Percentiles rank a stretch among this genome's conserved stretches.
These are phyloP conservation scores for Gryon sp. DNA, from an alignment of 1,140 invertebrate species.

Conservation along the genomic window DNA sequence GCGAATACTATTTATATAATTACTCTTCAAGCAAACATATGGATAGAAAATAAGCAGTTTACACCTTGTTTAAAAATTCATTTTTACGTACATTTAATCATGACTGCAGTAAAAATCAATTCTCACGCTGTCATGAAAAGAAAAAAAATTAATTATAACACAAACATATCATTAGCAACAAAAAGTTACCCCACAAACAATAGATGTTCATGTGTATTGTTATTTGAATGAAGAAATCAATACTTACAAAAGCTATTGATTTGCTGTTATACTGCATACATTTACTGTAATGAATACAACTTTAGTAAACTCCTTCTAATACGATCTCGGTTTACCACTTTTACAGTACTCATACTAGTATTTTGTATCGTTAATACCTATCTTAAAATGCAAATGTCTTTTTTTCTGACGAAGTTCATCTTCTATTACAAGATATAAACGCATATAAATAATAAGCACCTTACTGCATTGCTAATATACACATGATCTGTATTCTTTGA, in stretches of 20 bases:
- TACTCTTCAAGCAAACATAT: too few relatives aligned
- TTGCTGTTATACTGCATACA: constrained; percentile 26
- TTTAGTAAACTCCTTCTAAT: constrained; percentile 14
- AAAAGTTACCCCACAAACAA: constrained; percentile 3
- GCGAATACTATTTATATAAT: too few relatives aligned
- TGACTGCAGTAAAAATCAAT: too few relatives aligned
- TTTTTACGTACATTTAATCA: too few relatives aligned
- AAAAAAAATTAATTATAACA: constrained; percentile 9
- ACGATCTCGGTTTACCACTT: constrained; percentile 12
- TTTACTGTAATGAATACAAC: constrained; percentile 42
- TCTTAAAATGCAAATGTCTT: constrained; percentile 22
- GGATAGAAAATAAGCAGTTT: too few relatives aligned
- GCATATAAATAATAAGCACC: neutral
- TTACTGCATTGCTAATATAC: neutral
- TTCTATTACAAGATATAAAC: constrained; percentile 1
- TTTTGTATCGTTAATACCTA: constrained; percentile 1
- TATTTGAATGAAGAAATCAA: constrained; percentile 48
- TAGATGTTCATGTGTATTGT: constrained; percentile 17
- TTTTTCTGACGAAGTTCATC: neutral
- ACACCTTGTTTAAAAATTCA: too few relatives aligned
- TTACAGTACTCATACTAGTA: constrained; percentile 1
- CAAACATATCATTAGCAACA: constrained; percentile 1
- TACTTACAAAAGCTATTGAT: constrained; percentile 48
- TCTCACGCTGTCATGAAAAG: too few relatives aligned
- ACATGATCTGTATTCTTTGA: too few relatives aligned